phyloP scores from a whole-genome alignment of 1,140 invertebrate genomes.

The Babylonia areolata region DNA sequence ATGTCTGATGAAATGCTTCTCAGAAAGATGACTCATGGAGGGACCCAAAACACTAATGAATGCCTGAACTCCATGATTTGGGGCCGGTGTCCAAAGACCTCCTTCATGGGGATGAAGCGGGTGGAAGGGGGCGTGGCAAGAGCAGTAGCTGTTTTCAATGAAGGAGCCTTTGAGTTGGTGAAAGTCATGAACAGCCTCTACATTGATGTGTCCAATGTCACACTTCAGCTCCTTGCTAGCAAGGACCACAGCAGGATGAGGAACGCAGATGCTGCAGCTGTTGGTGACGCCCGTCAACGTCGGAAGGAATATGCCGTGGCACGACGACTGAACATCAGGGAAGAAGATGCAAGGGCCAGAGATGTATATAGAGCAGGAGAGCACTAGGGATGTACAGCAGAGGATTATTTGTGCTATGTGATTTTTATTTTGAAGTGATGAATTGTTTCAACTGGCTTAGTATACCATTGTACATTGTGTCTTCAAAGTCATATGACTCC shows the following conservation, averaged over 20 bases:
- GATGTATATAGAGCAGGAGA: slow-evolving; percentile 12
- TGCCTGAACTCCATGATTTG: background rate
- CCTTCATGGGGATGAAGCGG: background rate
- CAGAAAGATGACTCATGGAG: background rate
- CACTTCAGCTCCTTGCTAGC: background rate
- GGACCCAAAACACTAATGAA: slow-evolving; percentile 23
- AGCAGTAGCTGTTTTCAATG: slow-evolving; percentile 7
- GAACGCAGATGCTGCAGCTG: background rate
- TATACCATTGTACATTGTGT: no score
- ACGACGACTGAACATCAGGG: background rate
- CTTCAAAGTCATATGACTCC: no score
- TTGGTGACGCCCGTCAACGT: background rate
- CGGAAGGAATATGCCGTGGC: background rate
- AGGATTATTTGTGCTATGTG: no score
- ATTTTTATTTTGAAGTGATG: no score
- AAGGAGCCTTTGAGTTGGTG: background rate
- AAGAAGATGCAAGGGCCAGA: background rate
- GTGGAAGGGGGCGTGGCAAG: background rate
- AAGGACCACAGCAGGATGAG: background rate
- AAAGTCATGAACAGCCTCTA: background rate
- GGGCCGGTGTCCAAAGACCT: background rate
- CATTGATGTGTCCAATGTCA: background rate
- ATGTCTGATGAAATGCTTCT: background rate
- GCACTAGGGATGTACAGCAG: background rate
- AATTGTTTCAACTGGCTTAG: no score